These are phyloP conservation scores for Stichopus chloronotus DNA, from an alignment of 35 echinoderm and acorn worm species.

Conservation along the genomic window DNA sequence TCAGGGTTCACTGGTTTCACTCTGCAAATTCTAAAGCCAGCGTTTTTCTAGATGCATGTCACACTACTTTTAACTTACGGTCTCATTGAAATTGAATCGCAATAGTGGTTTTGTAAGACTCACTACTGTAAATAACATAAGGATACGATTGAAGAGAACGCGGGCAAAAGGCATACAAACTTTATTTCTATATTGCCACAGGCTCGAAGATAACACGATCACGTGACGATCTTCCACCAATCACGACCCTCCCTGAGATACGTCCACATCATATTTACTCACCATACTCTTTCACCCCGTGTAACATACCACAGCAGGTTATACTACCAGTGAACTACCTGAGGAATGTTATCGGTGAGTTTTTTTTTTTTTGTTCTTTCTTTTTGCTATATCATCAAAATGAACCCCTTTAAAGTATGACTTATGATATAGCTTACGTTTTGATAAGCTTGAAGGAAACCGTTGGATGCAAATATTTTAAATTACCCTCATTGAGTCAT, in stretches of 20 bases:
- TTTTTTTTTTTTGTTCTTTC: neutral
- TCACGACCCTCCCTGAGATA: constrained; percentile 6
- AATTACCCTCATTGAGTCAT: neutral
- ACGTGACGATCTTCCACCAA: constrained; percentile 36
- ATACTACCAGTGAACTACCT: constrained; percentile 27
- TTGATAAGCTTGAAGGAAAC: neutral
- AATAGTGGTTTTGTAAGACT: too few relatives aligned
- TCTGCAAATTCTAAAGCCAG: too few relatives aligned
- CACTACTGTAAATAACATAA: too few relatives aligned
- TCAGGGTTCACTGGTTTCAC: too few relatives aligned
- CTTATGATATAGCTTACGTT: neutral
- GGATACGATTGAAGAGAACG: too few relatives aligned
- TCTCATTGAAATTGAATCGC: too few relatives aligned
- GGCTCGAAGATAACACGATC: neutral
- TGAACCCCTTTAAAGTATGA: neutral
- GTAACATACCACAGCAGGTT: constrained; percentile 22
- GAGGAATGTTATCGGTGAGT: constrained; percentile 18
- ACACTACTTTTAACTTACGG: too few relatives aligned
- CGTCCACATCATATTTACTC: neutral
- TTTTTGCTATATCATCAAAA: neutral
- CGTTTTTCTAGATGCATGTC: too few relatives aligned
- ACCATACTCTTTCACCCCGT: constrained; percentile 7
- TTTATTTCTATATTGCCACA: too few relatives aligned
- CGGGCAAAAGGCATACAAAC: too few relatives aligned
- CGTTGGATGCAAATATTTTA: neutral